Evolutionary conservation across 2,797 vertebrate species (phyloP).

Genomic region (Pampus argenteus): DNA sequence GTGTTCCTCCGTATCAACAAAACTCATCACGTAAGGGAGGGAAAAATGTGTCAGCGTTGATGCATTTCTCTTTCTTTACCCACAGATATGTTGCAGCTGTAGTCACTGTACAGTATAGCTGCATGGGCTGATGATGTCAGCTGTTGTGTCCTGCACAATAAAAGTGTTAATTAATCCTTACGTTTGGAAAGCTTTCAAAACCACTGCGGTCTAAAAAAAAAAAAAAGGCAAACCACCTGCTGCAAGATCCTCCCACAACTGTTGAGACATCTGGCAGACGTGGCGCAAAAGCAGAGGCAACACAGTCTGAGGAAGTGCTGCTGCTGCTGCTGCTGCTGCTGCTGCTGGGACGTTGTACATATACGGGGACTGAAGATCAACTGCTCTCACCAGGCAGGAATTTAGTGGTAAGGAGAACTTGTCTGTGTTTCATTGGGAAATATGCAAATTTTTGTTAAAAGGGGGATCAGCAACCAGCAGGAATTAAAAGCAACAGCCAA

Average conservation of each 20-base stretch:
- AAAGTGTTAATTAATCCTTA: not conserved
- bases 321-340: not conserved
- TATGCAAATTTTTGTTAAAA: no score
- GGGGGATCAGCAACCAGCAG: no score
- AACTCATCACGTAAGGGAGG: no score
- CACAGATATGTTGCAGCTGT: not conserved
- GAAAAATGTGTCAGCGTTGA: not conserved
- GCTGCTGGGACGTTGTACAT: not conserved
- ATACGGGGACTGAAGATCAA: not conserved
- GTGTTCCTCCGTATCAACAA: no score
- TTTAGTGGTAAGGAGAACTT: conserved; percentile 44
- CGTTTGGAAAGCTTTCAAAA: conserved; percentile 3
- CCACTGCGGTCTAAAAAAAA: not conserved
- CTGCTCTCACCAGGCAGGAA: not conserved
- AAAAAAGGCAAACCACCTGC: conserved; percentile 49
- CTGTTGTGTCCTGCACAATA: not conserved
- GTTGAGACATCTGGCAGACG: conserved; percentile 33
- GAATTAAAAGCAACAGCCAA: not conserved
- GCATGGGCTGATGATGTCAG: conserved; percentile 28
- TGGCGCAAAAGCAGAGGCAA: conserved; percentile 13
- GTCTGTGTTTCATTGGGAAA: accelerated
- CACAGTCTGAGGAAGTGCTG: conserved; percentile 1
- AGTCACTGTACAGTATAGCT: not conserved
- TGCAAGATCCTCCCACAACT: conserved; percentile 38
- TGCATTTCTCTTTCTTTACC: not conserved